phyloP scores from a whole-genome alignment of 2,888 invertebrate genomes.

The Pammene aurita region DNA sequence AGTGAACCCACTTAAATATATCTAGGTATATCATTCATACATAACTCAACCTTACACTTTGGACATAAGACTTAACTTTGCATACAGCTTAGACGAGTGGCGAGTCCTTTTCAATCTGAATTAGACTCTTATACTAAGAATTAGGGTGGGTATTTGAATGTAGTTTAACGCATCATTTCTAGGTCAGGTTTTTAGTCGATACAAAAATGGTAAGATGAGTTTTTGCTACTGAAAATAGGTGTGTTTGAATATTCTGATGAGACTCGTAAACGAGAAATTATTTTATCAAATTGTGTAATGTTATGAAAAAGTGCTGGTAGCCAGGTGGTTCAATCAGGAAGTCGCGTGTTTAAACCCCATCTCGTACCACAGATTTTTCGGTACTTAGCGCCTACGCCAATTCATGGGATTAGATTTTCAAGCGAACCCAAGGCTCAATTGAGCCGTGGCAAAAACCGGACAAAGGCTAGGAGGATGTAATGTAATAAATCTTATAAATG shows the following conservation, averaged over 20 bases:
- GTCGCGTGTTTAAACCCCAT: too few species aligned
- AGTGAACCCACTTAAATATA: not conserved
- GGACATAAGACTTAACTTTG: not conserved
- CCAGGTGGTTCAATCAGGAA: too few species aligned
- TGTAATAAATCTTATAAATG: too few species aligned
- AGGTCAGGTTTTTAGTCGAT: constrained; percentile 28
- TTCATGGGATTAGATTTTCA: too few species aligned
- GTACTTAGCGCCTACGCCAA: too few species aligned
- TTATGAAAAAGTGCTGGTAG: too few species aligned
- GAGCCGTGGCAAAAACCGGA: too few species aligned
- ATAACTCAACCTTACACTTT: not conserved
- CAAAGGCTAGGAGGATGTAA: too few species aligned
- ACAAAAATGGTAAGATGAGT: constrained; percentile 26
- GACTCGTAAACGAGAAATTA: too few species aligned
- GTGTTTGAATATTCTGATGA: not conserved
- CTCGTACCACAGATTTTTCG: too few species aligned
- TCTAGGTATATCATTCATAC: not conserved
- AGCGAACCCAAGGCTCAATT: too few species aligned
- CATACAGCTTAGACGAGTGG: not conserved
- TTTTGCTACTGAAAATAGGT: not conserved
- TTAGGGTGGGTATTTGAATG: not conserved
- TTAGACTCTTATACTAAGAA: not conserved
- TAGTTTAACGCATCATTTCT: constrained; percentile 12
- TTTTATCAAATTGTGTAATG: too few species aligned
- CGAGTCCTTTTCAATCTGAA: not conserved